Evolutionary conservation across 2,797 vertebrate genomes (phyloP).

Genomic region (Syngnathus acus): DNA sequence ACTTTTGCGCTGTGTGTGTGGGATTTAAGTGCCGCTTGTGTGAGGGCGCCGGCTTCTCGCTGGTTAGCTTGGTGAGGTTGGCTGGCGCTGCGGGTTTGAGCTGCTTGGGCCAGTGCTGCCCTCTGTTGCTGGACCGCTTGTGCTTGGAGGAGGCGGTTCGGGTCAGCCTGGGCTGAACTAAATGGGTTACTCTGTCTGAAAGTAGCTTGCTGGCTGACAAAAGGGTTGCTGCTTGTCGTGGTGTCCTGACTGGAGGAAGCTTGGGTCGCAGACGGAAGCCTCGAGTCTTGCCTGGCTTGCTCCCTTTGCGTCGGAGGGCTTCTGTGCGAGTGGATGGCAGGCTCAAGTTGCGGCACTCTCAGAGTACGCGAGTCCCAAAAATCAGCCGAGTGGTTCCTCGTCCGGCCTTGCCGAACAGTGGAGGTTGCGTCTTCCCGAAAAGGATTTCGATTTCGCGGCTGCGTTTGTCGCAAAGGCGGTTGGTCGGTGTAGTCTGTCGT

Average conservation of each 20-base stretch:
- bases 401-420: constrained; percentile 9
- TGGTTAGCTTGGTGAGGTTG: constrained; percentile 34
- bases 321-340: constrained; percentile 24
- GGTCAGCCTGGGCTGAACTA: constrained; percentile 47
- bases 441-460: constrained; percentile 19
- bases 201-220: constrained; percentile 36
- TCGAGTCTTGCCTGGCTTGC: constrained; percentile 36
- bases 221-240: constrained; percentile 38
- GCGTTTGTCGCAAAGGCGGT: constrained; percentile 18
- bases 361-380: constrained; percentile 9
- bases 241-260: constrained; percentile 45
- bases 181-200: constrained; percentile 27
- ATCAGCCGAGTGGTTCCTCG: constrained; percentile 27
- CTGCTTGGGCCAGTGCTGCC: constrained; percentile 26
- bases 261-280: constrained; percentile 26
- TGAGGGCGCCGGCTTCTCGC: constrained; percentile 38
- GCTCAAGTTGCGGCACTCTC: constrained; percentile 26
- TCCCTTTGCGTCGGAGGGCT: constrained; percentile 34
- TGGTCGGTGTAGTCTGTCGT: constrained; percentile 35
- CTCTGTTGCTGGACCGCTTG: constrained; percentile 34
- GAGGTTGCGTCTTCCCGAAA: constrained; percentile 16
- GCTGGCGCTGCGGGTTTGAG: constrained; percentile 29
- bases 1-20: constrained; percentile 50
- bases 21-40: constrained; percentile 49
- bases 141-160: constrained; percentile 57